Conservation (phyloP, 2,797 vertebrate genomes). For the Alosa sapidissima region DNA sequence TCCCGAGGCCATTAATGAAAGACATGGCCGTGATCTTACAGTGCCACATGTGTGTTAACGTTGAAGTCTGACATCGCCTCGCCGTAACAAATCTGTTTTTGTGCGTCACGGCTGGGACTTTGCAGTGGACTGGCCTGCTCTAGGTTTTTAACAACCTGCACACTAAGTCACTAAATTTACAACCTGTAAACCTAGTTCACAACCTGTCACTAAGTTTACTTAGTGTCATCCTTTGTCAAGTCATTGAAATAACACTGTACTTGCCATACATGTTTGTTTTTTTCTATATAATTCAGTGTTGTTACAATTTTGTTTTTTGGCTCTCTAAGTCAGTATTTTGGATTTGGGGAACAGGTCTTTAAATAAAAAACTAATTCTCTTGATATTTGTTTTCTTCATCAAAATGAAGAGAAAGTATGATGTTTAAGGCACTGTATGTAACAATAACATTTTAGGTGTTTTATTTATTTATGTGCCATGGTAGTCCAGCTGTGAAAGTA, state of each 20-base stretch:
- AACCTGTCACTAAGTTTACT: neutral
- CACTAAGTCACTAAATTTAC: neutral
- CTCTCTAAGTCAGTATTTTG: neutral
- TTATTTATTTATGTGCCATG: neutral
- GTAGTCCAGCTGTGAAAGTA: neutral
- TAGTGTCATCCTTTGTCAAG: neutral
- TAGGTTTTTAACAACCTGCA: neutral
- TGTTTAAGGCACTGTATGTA: neutral
- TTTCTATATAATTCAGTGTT: neutral
- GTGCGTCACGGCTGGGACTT: neutral
- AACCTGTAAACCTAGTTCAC: too few relatives aligned
- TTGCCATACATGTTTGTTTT: neutral
- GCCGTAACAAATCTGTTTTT: neutral
- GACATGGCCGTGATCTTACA: neutral
- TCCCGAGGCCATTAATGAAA: constrained; percentile 13
- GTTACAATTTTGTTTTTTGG: neutral
- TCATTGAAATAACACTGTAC: neutral
- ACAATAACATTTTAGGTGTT: neutral
- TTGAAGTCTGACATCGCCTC: neutral
- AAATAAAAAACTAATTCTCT: too few relatives aligned
- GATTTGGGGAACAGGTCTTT: neutral
- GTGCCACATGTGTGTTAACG: neutral
- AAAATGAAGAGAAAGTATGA: neutral
- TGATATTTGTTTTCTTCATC: neutral
- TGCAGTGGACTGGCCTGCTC: neutral